Conservation (phyloP, 2,797 vertebrate species). For the Sebastes vulpes region DNA sequence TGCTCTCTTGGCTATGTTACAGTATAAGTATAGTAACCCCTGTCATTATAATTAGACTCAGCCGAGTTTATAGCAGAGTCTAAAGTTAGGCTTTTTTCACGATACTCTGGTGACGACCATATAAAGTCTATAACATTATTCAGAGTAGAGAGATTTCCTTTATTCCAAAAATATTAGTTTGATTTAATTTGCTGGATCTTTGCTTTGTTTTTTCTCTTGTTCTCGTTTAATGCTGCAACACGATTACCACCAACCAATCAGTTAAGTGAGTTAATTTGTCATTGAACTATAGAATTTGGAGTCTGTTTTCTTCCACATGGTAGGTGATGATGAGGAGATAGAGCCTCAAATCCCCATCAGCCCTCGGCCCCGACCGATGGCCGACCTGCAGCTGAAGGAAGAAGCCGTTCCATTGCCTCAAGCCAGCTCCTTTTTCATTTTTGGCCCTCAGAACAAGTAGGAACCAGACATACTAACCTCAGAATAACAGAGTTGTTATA, state of each 20-base stretch:
- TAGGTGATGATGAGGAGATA: conserved; percentile 98
- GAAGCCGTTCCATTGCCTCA: conserved; percentile 96
- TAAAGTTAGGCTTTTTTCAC: conserved; percentile 64
- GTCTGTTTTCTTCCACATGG: background rate
- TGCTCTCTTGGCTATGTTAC: conserved; percentile 45
- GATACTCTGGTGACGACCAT: conserved; percentile 53
- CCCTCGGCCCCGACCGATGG: conserved; percentile 94
- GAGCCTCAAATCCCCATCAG: conserved; percentile 96
- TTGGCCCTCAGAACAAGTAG: conserved; percentile 97
- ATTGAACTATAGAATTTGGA: background rate
- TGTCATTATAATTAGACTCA: conserved; percentile 68
- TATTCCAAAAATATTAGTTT: background rate
- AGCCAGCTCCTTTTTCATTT: conserved; percentile 97
- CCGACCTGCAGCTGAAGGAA: conserved; percentile 97
- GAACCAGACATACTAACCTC: conserved; percentile 25
- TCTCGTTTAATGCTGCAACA: background rate
- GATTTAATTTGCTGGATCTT: background rate
- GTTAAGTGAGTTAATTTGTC: background rate
- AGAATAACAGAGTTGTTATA: background rate
- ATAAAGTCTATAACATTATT: conserved; percentile 45
- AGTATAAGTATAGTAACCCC: conserved; percentile 65
- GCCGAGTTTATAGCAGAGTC: conserved; percentile 52
- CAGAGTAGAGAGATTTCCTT: background rate
- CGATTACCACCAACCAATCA: background rate
- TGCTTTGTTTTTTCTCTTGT: background rate